Conservation (phyloP, 2,797 vertebrate species). For the Sebastes iracundus region DNA sequence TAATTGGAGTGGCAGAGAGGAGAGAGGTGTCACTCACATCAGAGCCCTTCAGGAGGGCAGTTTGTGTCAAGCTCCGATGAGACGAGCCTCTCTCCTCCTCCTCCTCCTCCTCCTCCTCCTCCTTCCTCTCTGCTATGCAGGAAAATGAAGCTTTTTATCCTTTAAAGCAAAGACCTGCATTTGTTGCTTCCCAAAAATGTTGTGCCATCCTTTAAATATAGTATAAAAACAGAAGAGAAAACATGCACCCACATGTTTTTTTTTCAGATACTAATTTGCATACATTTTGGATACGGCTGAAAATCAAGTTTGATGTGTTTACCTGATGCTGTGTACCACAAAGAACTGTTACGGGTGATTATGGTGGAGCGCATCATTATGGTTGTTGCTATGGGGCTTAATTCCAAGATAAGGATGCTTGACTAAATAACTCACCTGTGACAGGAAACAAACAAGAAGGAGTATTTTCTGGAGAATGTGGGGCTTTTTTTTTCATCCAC, state of each 20-base stretch:
- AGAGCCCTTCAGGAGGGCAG: constrained; percentile 50
- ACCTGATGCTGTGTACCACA: constrained; percentile 33
- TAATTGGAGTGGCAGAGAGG: constrained; percentile 73
- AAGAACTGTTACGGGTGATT: constrained; percentile 30
- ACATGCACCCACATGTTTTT: constrained; percentile 25
- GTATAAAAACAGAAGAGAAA: neutral
- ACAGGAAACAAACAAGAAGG: constrained; percentile 37
- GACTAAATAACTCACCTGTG: constrained; percentile 61
- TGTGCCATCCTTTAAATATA: constrained; percentile 25
- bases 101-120: neutral
- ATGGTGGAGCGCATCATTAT: constrained; percentile 24
- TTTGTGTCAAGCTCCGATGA: constrained; percentile 29
- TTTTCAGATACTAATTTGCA: constrained; percentile 27
- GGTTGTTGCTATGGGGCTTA: constrained; percentile 46
- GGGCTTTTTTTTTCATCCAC: neutral
- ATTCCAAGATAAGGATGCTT: constrained; percentile 52
- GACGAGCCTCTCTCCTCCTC: constrained; percentile 2
- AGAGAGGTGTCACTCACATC: constrained; percentile 69
- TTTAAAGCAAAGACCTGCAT: neutral
- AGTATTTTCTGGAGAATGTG: neutral
- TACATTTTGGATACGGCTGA: constrained; percentile 3
- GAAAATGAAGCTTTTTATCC: constrained; percentile 10
- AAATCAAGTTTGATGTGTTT: constrained; percentile 49
- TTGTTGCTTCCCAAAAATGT: neutral
- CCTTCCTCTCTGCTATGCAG: neutral